Conservation (phyloP, 2,888 invertebrate species). For the Tetranychus piercei region DNA sequence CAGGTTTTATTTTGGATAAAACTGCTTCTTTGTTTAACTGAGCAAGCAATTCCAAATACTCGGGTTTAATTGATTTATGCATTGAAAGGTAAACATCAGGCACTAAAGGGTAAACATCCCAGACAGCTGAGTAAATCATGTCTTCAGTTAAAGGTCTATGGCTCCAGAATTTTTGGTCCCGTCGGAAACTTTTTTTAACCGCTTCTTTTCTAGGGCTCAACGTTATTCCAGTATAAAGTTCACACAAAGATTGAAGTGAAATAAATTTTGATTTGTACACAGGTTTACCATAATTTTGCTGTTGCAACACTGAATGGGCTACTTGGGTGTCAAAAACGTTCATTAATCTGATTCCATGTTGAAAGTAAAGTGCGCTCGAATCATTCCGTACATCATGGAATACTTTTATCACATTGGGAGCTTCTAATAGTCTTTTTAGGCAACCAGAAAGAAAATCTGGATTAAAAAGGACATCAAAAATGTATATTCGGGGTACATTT, state of each 20-base stretch:
- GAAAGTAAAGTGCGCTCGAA: constrained; percentile 64
- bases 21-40: constrained; percentile 72
- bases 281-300: constrained; percentile 69
- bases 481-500: constrained; percentile 43
- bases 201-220: constrained; percentile 79
- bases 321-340: constrained; percentile 80
- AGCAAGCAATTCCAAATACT: constrained; percentile 48
- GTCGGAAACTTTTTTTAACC: constrained; percentile 29
- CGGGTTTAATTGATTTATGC: constrained; percentile 49
- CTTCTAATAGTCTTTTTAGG: constrained; percentile 57
- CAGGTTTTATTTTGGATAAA: constrained; percentile 62
- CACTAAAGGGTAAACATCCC: constrained; percentile 66
- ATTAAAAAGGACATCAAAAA: constrained; percentile 69
- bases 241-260: constrained; percentile 73
- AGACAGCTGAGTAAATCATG: constrained; percentile 75
- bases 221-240: constrained; percentile 58
- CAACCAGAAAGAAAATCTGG: constrained; percentile 62
- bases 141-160: constrained; percentile 61
- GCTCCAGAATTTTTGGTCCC: constrained; percentile 50
- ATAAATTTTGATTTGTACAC: constrained; percentile 86
- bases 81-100: constrained; percentile 60
- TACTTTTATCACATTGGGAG: constrained; percentile 59
- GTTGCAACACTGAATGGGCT: constrained; percentile 75
- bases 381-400: constrained; percentile 83
- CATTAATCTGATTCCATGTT: constrained; percentile 60